phyloP scores from a whole-genome alignment of 2,113 vertebrate genomes.

The Eulacestoma nigropectus region DNA sequence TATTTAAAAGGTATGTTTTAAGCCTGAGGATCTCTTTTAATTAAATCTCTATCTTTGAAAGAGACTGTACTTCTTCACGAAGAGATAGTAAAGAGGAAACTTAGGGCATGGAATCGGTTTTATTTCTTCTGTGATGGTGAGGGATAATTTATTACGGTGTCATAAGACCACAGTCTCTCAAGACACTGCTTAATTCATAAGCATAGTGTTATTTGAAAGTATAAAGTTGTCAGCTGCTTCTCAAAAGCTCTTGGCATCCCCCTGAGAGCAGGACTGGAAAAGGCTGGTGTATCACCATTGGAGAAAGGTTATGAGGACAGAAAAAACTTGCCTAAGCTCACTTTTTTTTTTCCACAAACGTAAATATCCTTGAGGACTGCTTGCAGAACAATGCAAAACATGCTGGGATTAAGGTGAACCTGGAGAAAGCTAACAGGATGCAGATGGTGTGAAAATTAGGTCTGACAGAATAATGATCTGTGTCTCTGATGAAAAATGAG shows the following conservation, averaged over 20 bases:
- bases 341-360: background rate
- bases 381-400: background rate
- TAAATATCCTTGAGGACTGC: constrained; percentile 1
- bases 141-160: background rate
- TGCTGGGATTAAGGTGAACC: background rate
- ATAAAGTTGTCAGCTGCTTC: background rate
- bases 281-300: background rate
- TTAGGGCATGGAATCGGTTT: background rate
- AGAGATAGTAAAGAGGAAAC: background rate
- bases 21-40: background rate
- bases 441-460: constrained; percentile 46
- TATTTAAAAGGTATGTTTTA: background rate
- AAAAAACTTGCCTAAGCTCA: background rate
- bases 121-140: background rate
- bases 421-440: constrained; percentile 47
- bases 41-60: background rate
- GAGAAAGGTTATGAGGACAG: background rate
- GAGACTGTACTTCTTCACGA: background rate
- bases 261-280: background rate
- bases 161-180: background rate
- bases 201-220: background rate
- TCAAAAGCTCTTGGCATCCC: background rate
- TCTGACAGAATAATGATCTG: background rate
- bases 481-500: constrained; percentile 20
- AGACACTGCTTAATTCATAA: background rate